These are phyloP conservation scores for Lontra canadensis DNA, from an alignment of 2,113 vertebrate species.

Conservation along the genomic window DNA sequence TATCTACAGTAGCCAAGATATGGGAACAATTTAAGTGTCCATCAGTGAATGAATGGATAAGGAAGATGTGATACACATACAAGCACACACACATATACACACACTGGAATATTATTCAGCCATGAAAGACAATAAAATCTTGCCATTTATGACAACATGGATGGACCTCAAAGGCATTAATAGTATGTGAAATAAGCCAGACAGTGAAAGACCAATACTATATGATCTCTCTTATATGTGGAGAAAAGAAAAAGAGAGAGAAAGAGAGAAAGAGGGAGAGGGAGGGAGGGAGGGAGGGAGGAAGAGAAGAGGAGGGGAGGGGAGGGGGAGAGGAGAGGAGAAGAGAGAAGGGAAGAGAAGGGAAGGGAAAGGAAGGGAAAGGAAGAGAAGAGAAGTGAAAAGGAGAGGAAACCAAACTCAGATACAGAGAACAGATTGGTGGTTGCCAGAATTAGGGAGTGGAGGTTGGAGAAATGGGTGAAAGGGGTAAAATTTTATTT, in stretches of 20 bases:
- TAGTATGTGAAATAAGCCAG: background rate
- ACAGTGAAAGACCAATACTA: background rate
- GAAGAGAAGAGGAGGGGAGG: background rate
- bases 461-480: background rate
- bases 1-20: background rate
- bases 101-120: background rate
- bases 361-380: background rate
- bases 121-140: background rate
- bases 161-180: background rate
- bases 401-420: background rate
- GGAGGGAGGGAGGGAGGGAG: no score
- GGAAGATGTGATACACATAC: background rate
- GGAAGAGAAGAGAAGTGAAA: background rate
- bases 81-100: background rate
- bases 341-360: rapidly evolving
- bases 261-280: rapidly evolving
- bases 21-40: background rate
- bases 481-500: background rate
- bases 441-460: background rate
- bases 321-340: background rate
- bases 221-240: background rate
- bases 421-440: background rate
- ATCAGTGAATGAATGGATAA: background rate
- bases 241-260: background rate
- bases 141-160: background rate